phyloP scores from a whole-genome alignment of 2,888 invertebrate species.

The Ochropacha duplaris region DNA sequence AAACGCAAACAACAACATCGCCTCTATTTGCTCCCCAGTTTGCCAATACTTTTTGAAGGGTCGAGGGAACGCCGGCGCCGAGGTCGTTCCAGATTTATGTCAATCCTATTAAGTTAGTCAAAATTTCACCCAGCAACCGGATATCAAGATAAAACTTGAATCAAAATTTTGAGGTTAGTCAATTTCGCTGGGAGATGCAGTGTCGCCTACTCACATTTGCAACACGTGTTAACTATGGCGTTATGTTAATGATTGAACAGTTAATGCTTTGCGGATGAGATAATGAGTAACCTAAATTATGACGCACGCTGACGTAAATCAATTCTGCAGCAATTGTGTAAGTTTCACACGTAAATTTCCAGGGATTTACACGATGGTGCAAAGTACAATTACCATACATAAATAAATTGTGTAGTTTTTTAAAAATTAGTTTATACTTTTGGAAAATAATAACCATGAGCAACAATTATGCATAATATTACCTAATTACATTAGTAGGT shows the following conservation, averaged over 20 bases:
- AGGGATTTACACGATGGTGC: not conserved
- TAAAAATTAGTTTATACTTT: no score
- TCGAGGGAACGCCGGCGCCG: slow-evolving; percentile 27
- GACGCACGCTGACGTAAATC: not conserved
- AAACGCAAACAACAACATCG: slow-evolving; percentile 40
- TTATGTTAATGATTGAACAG: not conserved
- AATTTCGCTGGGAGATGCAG: not conserved
- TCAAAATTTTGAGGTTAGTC: not conserved
- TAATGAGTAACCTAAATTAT: not conserved
- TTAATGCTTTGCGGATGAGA: not conserved
- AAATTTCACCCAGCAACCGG: slow-evolving; percentile 2
- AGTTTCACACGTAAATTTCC: not conserved
- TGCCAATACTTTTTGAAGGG: slow-evolving; percentile 44
- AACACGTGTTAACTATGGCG: not conserved
- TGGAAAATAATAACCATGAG: no score
- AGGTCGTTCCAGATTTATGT: slow-evolving; percentile 29
- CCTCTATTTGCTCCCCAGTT: slow-evolving; percentile 46
- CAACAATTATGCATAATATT: no score
- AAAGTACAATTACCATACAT: not conserved
- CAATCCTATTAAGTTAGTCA: slow-evolving; percentile 13
- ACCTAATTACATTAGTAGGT: no score
- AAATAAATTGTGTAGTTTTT: not conserved
- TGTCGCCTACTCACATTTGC: not conserved
- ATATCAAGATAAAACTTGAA: slow-evolving; percentile 6
- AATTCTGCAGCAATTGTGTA: not conserved